Conservation (phyloP, 2,113 vertebrate genomes). For the Microcebus murinus region DNA sequence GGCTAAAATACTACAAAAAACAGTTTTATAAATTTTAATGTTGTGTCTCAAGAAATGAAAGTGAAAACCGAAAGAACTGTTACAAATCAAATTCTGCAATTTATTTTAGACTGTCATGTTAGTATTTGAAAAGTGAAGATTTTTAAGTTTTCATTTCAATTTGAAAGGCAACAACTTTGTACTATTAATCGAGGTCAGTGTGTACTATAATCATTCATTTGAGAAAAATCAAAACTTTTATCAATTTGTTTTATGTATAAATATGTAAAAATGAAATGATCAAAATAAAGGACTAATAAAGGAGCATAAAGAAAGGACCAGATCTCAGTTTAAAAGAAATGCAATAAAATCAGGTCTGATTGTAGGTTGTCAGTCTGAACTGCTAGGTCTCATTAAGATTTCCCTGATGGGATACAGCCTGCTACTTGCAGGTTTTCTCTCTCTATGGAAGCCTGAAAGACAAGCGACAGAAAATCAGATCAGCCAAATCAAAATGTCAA, state of each 20-base stretch:
- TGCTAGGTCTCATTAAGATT: conserved; percentile 49
- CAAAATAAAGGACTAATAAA: background rate
- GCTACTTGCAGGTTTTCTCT: conserved; percentile 37
- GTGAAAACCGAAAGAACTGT: background rate
- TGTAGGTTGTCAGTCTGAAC: conserved; percentile 36
- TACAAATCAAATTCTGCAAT: background rate
- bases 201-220: background rate
- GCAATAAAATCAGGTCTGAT: conserved; percentile 16
- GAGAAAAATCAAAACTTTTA: conserved; percentile 43
- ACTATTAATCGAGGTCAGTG: conserved; percentile 51
- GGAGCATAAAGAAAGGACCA: background rate
- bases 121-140: conserved; percentile 13
- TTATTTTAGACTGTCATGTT: background rate
- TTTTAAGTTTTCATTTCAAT: conserved; percentile 44
- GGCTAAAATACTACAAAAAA: background rate
- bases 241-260: conserved; percentile 43
- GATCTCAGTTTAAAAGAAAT: background rate
- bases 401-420: background rate
- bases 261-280: conserved; percentile 14
- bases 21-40: background rate
- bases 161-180: conserved; percentile 11
- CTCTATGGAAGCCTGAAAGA: background rate
- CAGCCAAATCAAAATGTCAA: conserved; percentile 16
- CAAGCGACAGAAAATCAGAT: conserved; percentile 41
- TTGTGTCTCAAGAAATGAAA: background rate